These are phyloP conservation scores for Staurois parvus DNA, from an alignment of 2,797 vertebrate species.

Conservation along the genomic window DNA sequence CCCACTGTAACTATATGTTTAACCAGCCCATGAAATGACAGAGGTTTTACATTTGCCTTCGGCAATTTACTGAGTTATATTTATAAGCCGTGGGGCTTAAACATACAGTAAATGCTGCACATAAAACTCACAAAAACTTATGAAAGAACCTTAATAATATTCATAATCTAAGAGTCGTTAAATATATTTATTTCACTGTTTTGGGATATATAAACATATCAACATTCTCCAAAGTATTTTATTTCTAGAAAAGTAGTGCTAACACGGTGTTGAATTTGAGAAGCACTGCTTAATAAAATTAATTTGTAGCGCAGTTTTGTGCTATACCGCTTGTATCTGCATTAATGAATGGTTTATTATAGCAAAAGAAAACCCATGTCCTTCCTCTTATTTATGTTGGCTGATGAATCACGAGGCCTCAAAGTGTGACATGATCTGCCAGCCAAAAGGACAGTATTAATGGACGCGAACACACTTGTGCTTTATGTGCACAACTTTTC, in stretches of 20 bases:
- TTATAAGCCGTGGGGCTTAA: too few relatives aligned
- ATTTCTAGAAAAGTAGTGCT: slow-evolving; percentile 34
- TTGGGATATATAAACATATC: neutral
- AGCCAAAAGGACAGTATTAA: slow-evolving; percentile 59
- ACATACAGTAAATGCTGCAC: too few relatives aligned
- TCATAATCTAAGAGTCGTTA: neutral
- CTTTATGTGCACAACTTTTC: slow-evolving; percentile 56
- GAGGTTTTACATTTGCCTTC: too few relatives aligned
- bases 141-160: slow-evolving; percentile 2
- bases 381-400: slow-evolving; percentile 57
- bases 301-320: slow-evolving; percentile 42
- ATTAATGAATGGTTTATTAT: slow-evolving; percentile 61
- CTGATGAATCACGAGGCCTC: slow-evolving; percentile 52
- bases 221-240: neutral
- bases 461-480: slow-evolving; percentile 59
- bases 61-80: too few relatives aligned
- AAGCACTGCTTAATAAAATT: slow-evolving; percentile 37
- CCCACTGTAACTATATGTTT: too few relatives aligned
- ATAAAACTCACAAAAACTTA: neutral
- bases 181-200: too few relatives aligned
- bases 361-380: slow-evolving; percentile 50
- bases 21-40: too few relatives aligned
- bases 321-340: slow-evolving; percentile 38
- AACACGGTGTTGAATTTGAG: slow-evolving; percentile 18
- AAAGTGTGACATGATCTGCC: slow-evolving; percentile 61